Percentiles rank a stretch among this genome's conserved stretches.
Evolutionary conservation across 2,888 invertebrate genomes (phyloP).

Genomic region (Apoderus coryli): DNA sequence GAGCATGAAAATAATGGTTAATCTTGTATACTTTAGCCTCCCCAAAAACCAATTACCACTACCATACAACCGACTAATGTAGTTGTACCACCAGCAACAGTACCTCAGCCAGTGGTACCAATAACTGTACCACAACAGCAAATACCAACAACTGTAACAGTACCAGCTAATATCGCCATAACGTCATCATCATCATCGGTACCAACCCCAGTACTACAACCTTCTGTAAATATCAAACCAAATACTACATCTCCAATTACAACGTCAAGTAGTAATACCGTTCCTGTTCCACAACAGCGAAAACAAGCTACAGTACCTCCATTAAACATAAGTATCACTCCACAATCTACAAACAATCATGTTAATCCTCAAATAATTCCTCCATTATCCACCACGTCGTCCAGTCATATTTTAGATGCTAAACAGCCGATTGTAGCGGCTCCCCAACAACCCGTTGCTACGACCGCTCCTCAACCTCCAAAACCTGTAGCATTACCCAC

Average conservation of each 20-base stretch:
- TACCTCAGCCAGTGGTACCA: conserved; percentile 4
- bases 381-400: conserved; percentile 16
- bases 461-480: conserved; percentile 32
- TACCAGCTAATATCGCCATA: no score
- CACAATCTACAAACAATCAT: conserved; percentile 12
- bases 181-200: no score
- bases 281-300: conserved; percentile 16
- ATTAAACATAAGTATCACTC: no score
- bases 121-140: conserved; percentile 17
- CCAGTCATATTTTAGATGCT: conserved; percentile 1
- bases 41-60: no score
- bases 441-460: conserved; percentile 24
- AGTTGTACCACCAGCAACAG: no score
- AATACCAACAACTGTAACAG: conserved; percentile 18
- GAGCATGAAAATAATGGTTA: no score
- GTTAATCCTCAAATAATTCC: conserved; percentile 28
- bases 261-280: no score
- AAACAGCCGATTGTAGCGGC: conserved; percentile 20
- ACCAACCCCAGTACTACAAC: no score
- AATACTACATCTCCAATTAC: no score
- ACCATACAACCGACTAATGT: no score
- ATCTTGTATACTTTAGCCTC: no score
- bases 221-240: no score
- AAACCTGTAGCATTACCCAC: conserved; percentile 24
- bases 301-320: conserved; percentile 11